Percentiles rank a stretch among this genome's conserved stretches.
phyloP scores from a whole-genome alignment of 2,797 vertebrate species.

The Sorex maritimensis region DNA sequence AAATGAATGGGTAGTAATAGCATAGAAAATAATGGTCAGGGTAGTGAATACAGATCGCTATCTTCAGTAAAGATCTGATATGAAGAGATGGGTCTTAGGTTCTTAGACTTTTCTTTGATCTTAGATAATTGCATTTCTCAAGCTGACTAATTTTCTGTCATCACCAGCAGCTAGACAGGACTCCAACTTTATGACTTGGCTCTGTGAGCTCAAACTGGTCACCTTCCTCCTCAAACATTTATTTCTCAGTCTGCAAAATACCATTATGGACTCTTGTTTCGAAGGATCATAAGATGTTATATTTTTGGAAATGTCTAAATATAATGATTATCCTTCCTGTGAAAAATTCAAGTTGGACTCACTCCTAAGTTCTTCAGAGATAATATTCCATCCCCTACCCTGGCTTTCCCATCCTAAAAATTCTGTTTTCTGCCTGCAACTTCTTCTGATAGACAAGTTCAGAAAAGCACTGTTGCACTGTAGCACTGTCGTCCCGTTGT shows the following conservation, averaged over 20 bases:
- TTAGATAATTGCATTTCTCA: neutral
- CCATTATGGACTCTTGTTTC: neutral
- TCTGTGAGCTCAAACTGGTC: neutral
- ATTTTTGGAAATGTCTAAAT: neutral
- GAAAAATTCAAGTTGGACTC: neutral
- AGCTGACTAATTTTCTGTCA: neutral
- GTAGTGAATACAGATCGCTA: neutral
- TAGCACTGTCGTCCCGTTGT: no score
- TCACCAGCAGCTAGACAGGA: neutral
- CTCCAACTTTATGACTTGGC: neutral
- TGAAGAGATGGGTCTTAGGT: neutral
- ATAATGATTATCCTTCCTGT: neutral
- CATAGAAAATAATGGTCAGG: neutral
- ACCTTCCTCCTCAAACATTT: neutral
- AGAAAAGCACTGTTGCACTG: no score
- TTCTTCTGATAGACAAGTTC: no score
- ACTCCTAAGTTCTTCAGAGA: neutral
- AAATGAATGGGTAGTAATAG: neutral
- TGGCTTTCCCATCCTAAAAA: neutral
- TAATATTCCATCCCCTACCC: neutral
- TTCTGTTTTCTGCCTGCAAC: no score
- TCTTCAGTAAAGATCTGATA: neutral
- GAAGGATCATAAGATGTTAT: neutral
- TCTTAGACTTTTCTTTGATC: neutral
- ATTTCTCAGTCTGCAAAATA: conserved; percentile 2